A percentile compares a stretch with the other conserved stretches of the same genome.
Conservation (phyloP, 2,797 vertebrate species). For the Hypotaenidia okinawae region DNA sequence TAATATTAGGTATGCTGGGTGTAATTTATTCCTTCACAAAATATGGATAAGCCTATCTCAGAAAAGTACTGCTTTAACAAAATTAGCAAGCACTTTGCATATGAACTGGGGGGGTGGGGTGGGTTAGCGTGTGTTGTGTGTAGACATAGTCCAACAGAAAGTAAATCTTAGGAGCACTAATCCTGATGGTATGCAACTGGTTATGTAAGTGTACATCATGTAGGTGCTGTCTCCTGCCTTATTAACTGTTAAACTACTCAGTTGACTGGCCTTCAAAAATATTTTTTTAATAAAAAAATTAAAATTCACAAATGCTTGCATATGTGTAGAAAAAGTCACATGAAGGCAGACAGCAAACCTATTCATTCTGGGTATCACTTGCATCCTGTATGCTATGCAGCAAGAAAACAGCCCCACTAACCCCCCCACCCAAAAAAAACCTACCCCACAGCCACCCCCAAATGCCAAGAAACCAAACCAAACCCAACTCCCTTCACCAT, state of each 20-base stretch:
- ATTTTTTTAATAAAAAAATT: no score
- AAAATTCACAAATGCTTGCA: neutral
- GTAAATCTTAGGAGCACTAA: neutral
- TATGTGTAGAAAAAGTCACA: neutral
- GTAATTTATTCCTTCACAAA: neutral
- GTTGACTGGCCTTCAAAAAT: neutral
- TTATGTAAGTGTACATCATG: neutral
- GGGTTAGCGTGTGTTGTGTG: no score
- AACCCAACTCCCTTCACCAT: neutral
- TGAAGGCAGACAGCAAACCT: neutral
- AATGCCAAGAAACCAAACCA: neutral
- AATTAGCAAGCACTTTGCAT: neutral
- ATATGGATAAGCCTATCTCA: neutral
- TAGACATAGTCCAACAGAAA: neutral
- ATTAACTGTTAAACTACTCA: neutral
- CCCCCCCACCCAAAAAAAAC: no score
- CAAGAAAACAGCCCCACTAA: neutral
- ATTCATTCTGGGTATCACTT: neutral
- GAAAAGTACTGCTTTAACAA: neutral
- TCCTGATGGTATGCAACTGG: neutral
- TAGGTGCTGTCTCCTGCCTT: neutral
- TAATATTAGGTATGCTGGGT: neutral
- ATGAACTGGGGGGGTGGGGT: neutral
- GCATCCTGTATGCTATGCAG: neutral
- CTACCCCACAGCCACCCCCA: no score